Percentiles rank a stretch among this genome's conserved stretches.
These are phyloP conservation scores for Tringa solitaria DNA, from an alignment of 2,113 vertebrate genomes.

Conservation along the genomic window DNA sequence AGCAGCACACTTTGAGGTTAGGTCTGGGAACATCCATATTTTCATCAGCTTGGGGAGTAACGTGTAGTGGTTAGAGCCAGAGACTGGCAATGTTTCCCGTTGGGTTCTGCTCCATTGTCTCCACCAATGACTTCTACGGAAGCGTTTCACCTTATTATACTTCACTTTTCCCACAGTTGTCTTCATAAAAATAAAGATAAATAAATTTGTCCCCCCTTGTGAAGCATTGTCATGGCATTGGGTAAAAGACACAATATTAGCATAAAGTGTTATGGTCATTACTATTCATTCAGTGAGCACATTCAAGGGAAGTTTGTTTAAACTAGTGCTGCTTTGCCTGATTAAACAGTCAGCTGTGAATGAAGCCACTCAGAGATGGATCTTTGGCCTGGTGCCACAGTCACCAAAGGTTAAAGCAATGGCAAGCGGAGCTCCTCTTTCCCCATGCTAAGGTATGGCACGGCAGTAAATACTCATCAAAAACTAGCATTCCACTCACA, in stretches of 20 bases:
- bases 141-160: not conserved
- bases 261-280: not conserved
- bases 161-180: not conserved
- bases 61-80: not conserved
- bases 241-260: not conserved
- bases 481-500: not conserved
- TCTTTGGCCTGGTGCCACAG: not conserved
- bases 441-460: not conserved
- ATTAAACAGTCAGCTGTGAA: conserved; percentile 8
- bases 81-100: not conserved
- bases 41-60: not conserved
- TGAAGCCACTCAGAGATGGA: not conserved
- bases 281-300: not conserved
- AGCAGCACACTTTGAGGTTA: not conserved
- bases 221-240: not conserved
- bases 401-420: not conserved
- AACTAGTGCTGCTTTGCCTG: not conserved
- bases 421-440: not conserved
- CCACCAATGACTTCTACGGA: not conserved
- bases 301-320: not conserved
- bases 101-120: not conserved
- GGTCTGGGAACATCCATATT: not conserved
- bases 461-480: not conserved
- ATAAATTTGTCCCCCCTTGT: not conserved
- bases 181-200: not conserved